These are phyloP conservation scores for Gordius sp. DNA, from an alignment of 2,888 invertebrate species.

Conservation along the genomic window DNA sequence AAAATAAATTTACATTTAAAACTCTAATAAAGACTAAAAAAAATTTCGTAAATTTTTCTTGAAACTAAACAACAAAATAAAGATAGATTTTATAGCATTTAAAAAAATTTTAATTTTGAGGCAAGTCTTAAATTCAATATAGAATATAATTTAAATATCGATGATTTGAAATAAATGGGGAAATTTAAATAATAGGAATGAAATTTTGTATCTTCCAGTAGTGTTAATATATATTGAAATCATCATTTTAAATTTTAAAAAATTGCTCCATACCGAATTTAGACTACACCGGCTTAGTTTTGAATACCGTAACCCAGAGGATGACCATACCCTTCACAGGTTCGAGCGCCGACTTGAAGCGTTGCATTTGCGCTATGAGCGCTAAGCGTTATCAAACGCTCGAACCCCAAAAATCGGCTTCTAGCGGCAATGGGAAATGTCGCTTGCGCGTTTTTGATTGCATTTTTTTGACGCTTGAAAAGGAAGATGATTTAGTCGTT, in stretches of 20 bases:
- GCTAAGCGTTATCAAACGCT: background rate
- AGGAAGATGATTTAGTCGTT: conserved; percentile 6
- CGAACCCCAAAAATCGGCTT: background rate
- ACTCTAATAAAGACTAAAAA: too few species aligned
- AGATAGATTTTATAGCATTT: too few species aligned
- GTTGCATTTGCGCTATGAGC: conserved; percentile 22
- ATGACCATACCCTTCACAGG: conserved; percentile 65
- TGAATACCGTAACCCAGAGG: conserved; percentile 67
- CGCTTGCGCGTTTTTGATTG: background rate
- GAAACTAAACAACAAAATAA: too few species aligned
- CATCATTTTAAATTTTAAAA: background rate
- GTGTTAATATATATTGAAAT: too few species aligned
- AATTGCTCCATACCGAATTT: conserved; percentile 23
- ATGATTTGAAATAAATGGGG: too few species aligned
- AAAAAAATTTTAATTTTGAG: too few species aligned
- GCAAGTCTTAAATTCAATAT: too few species aligned
- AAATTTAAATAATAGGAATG: too few species aligned
- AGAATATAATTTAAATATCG: too few species aligned
- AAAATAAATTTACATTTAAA: too few species aligned
- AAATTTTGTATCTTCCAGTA: too few species aligned
- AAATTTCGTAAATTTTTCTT: too few species aligned
- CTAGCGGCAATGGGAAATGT: background rate
- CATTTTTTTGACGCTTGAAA: background rate
- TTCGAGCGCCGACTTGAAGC: conserved; percentile 34
- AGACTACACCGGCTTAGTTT: conserved; percentile 83